Conservation (phyloP, 2,113 vertebrate species). For the Ranitomeya variabilis region DNA sequence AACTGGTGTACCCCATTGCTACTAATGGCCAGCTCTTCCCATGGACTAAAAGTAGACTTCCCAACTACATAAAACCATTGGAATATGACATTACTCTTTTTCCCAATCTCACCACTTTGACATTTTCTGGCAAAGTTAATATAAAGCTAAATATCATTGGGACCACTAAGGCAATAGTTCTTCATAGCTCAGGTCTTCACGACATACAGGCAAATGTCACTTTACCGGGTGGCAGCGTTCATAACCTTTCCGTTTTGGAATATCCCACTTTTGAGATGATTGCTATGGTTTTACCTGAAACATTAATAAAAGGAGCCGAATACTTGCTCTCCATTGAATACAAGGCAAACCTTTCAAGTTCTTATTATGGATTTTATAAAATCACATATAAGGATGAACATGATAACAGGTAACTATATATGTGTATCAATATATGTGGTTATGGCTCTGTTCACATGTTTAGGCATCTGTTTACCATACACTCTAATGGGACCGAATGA, state of each 20-base stretch:
- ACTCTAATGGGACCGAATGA: too few relatives aligned
- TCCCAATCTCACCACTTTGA: constrained; percentile 82
- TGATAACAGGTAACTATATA: constrained; percentile 70
- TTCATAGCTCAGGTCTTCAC: constrained; percentile 84
- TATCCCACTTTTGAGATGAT: constrained; percentile 85
- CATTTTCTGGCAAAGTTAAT: constrained; percentile 78
- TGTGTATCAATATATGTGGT: background rate
- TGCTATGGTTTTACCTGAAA: constrained; percentile 77
- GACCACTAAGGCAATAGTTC: constrained; percentile 78
- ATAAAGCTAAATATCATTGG: constrained; percentile 77
- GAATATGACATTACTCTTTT: constrained; percentile 83
- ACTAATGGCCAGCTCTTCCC: constrained; percentile 85
- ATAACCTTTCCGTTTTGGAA: constrained; percentile 76
- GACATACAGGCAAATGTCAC: constrained; percentile 75
- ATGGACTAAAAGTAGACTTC: constrained; percentile 85
- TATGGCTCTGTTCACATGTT: background rate
- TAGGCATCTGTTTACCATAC: too few relatives aligned
- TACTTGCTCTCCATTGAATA: constrained; percentile 82
- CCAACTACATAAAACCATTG: constrained; percentile 77
- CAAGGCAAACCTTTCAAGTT: constrained; percentile 80
- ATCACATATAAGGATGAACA: constrained; percentile 80
- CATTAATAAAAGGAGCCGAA: constrained; percentile 74
- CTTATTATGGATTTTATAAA: constrained; percentile 89
- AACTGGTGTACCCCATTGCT: constrained; percentile 78
- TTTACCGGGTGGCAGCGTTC: constrained; percentile 63